Percentiles rank a stretch among this genome's conserved stretches.
Evolutionary conservation across 2,113 vertebrate genomes (phyloP).

Genomic region (Orthonyx spaldingii): DNA sequence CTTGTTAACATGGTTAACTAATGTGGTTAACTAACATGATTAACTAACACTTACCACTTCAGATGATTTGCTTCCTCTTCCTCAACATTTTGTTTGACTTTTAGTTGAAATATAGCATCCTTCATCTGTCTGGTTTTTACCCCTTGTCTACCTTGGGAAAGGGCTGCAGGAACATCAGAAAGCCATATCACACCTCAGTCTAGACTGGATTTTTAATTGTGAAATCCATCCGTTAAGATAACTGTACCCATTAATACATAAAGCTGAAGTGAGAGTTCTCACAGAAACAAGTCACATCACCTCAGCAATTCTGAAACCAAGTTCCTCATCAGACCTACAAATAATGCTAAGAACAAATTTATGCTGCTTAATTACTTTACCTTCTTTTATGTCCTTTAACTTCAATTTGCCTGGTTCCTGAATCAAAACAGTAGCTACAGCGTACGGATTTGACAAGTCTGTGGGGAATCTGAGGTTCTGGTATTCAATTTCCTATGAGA

Average conservation of each 20-base stretch:
- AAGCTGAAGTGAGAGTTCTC: background rate
- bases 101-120: conserved; percentile 81
- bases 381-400: conserved; percentile 77
- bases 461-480: conserved; percentile 63
- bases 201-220: background rate
- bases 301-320: background rate
- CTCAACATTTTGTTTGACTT: conserved; percentile 70
- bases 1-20: background rate
- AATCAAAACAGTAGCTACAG: conserved; percentile 85
- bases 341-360: background rate
- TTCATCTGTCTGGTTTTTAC: conserved; percentile 77
- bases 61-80: conserved; percentile 78
- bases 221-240: background rate
- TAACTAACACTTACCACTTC: conserved; percentile 73
- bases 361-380: conserved; percentile 61
- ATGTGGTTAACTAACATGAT: background rate
- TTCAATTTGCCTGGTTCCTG: conserved; percentile 79
- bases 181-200: background rate
- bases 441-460: conserved; percentile 79
- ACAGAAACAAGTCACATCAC: background rate
- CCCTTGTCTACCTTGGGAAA: conserved; percentile 49
- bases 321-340: background rate
- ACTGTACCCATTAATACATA: background rate
- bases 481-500: conserved; percentile 68
- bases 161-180: conserved; percentile 50